Evolutionary conservation across 2,113 vertebrate genomes (phyloP).

Genomic region (Rhinopithecus roxellana): DNA sequence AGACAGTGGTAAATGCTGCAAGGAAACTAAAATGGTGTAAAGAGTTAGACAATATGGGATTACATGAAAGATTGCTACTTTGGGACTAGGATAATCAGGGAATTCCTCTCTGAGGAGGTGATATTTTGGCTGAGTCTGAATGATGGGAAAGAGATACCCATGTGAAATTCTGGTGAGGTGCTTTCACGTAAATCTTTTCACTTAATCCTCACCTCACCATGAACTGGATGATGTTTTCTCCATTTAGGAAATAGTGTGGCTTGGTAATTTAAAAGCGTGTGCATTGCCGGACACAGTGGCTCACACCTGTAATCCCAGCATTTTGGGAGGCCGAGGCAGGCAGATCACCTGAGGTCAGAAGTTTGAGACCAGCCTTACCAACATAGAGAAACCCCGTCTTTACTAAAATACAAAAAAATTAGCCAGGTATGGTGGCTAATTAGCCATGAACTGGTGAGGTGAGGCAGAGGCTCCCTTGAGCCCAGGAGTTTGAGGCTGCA

Average conservation of each 20-base stretch:
- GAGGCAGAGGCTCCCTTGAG: neutral
- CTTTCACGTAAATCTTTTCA: neutral
- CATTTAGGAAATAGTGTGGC: neutral
- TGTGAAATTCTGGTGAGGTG: neutral
- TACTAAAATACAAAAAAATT: neutral
- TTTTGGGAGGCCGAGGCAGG: neutral
- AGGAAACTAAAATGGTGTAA: neutral
- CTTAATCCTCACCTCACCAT: neutral
- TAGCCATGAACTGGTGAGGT: too few relatives aligned
- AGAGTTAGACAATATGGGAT: neutral
- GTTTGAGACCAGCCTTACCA: neutral
- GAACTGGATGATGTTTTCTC: neutral
- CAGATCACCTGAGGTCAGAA: neutral
- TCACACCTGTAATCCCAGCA: neutral
- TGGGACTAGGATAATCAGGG: neutral
- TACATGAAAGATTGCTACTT: neutral
- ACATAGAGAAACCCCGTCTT: neutral
- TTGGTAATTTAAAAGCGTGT: neutral
- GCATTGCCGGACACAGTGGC: neutral
- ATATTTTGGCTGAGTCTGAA: neutral
- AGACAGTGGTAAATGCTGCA: neutral
- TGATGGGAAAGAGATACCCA: neutral
- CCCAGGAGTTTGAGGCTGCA: neutral
- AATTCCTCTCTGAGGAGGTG: neutral
- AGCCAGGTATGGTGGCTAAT: too few relatives aligned